phyloP scores from a whole-genome alignment of 2,888 invertebrate species.

The Lacanobia oleracea region DNA sequence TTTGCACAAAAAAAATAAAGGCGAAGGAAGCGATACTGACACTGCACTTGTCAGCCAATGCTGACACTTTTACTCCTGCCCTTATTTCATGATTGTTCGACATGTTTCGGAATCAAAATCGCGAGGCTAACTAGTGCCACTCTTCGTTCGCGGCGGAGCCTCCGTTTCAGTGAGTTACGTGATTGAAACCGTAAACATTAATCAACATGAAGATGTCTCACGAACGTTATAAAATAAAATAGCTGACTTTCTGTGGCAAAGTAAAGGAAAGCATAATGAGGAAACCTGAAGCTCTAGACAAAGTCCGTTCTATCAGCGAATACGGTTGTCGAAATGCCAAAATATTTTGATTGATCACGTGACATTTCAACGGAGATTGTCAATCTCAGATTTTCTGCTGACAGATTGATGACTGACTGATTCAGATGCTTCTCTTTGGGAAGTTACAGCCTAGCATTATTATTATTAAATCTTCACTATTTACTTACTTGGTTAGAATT shows the following conservation, averaged over 20 bases:
- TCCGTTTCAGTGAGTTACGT: conserved; percentile 11
- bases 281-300: too few relatives aligned
- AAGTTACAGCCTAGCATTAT: too few relatives aligned
- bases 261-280: background rate
- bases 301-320: too few relatives aligned
- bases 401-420: too few relatives aligned
- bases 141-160: background rate
- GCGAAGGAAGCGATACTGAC: background rate
- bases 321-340: too few relatives aligned
- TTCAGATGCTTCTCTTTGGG: too few relatives aligned
- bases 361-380: too few relatives aligned
- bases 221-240: background rate
- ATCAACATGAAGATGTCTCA: background rate
- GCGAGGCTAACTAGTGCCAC: background rate
- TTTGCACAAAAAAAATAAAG: too few relatives aligned
- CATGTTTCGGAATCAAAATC: background rate
- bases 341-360: too few relatives aligned
- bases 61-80: background rate
- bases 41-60: conserved; percentile 8
- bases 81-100: conserved; percentile 9
- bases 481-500: conserved; percentile 91
- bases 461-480: too few relatives aligned
- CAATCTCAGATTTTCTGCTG: too few relatives aligned
- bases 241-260: background rate
- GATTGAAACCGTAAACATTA: background rate